Evolutionary conservation across 2,113 vertebrate species (phyloP), one percentile per base, ranked within the genome.

Genomic region (Nettapus auritus): DNA sequence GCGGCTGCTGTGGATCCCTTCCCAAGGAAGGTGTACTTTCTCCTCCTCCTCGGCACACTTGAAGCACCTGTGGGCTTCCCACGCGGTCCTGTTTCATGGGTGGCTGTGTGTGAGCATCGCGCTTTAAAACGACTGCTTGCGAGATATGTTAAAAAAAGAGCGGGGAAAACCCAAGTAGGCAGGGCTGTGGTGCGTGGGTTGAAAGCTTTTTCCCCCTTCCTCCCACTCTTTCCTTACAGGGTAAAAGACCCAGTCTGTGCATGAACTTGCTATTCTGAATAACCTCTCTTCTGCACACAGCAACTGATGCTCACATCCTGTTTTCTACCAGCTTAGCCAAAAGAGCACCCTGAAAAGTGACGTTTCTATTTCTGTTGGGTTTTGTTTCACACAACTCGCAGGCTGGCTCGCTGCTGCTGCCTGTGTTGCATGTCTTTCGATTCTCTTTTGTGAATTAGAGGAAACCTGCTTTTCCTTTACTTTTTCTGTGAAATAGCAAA

Each of bases 261-360:
- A 74, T 94, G 92, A 90, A 48, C 90, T 91, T 78, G 86, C 42
- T 94, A 4, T 93, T 93, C 69, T 88, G 90, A 91, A 86, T 84
- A 94, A 92, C 86, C 82, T 82, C 71, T 59, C 86, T n/a, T 70
- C 70, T 81, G 75, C 56, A 38, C 82, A 15, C 34, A 42, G 63
- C 3, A n/a, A 23, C 75, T 74, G 93, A 83, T 94, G 82, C 90
- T 96, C 86, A 86, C 90, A 88, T 96, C 94, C 94, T 94, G 90
- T 96, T 94, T 94, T 73, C 60, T 80, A 56, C 52, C 76, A 64
- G 69, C 48, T 60, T 13, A 70, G 71, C 66, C 1, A 1, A 75
- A 69, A 69, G 26, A 70, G 48, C 0, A 0, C 56, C 60, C 71
- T 53, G 79, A 77, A 66, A 67, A 70, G 71, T 31, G 76, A 46